phyloP scores from a whole-genome alignment of 2,113 vertebrate genomes.

The Chaetura pelagica region DNA sequence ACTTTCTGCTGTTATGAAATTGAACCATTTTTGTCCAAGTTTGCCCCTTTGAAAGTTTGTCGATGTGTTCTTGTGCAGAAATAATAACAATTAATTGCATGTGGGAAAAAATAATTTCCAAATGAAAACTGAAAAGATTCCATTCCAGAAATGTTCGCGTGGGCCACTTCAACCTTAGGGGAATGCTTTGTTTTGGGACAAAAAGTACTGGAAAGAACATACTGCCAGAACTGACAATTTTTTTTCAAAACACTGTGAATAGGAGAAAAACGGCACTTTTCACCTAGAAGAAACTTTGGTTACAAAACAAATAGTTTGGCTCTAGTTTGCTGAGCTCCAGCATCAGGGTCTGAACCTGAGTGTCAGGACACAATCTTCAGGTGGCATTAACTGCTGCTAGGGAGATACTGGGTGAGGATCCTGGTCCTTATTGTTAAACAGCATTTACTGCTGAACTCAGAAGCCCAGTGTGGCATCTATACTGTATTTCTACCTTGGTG shows the following conservation, averaged over 20 bases:
- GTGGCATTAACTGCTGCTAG: neutral
- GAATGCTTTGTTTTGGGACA: constrained; percentile 61
- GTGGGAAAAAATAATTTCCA: constrained; percentile 48
- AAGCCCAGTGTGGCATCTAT: neutral
- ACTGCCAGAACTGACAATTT: neutral
- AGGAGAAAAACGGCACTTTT: neutral
- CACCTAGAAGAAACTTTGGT: neutral
- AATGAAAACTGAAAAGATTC: constrained; percentile 46
- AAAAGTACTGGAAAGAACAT: constrained; percentile 37
- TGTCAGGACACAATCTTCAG: neutral
- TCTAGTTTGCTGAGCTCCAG: neutral
- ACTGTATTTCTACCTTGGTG: neutral
- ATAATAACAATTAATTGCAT: constrained; percentile 40
- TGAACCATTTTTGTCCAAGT: neutral
- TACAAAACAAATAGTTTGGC: neutral
- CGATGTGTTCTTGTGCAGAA: neutral
- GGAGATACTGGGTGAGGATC: neutral
- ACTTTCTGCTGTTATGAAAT: constrained; percentile 30
- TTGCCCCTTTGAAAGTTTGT: constrained; percentile 36
- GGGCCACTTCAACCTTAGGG: constrained; percentile 51
- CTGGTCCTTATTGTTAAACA: neutral
- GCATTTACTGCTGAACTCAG: neutral
- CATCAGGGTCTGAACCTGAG: neutral
- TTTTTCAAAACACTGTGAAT: neutral
- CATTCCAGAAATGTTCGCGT: neutral